Conservation (phyloP, 2,113 vertebrate species). For the Morone chrysops region DNA sequence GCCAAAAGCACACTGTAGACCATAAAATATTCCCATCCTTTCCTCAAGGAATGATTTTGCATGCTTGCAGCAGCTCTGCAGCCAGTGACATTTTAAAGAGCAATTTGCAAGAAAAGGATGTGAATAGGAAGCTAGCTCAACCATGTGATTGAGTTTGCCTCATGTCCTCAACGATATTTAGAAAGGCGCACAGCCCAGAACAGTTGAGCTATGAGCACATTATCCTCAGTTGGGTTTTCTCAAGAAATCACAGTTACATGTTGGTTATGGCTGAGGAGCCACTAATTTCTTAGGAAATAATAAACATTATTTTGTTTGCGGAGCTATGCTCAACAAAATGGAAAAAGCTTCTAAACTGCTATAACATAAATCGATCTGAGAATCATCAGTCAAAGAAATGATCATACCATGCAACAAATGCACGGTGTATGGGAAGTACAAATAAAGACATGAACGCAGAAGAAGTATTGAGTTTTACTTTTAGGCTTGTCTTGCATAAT, state of each 20-base stretch:
- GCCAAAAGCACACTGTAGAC: conserved; percentile 28
- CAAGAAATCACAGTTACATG: conserved; percentile 19
- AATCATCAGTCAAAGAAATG: background rate
- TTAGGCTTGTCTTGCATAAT: background rate
- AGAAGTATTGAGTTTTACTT: background rate
- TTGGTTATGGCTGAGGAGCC: conserved; percentile 17
- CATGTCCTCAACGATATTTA: conserved; percentile 56
- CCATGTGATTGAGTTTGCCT: conserved; percentile 67
- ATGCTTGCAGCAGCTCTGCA: conserved; percentile 39
- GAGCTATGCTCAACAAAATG: background rate
- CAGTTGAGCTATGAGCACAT: conserved; percentile 36
- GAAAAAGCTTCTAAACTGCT: background rate
- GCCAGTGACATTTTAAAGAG: conserved; percentile 73
- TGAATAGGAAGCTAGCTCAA: conserved; percentile 57
- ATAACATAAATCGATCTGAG: background rate
- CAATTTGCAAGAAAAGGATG: conserved; percentile 60
- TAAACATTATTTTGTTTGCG: conserved; percentile 23
- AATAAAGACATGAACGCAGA: background rate
- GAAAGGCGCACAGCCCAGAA: conserved; percentile 16
- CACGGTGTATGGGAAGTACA: background rate
- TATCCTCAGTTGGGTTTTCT: conserved; percentile 26
- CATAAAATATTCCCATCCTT: conserved; percentile 27
- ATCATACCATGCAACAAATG: background rate
- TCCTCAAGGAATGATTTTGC: conserved; percentile 38
- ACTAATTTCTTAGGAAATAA: conserved; percentile 4